Evolutionary conservation across 2,888 invertebrate genomes (phyloP).

Genomic region (Perizoma flavofasciatum): DNA sequence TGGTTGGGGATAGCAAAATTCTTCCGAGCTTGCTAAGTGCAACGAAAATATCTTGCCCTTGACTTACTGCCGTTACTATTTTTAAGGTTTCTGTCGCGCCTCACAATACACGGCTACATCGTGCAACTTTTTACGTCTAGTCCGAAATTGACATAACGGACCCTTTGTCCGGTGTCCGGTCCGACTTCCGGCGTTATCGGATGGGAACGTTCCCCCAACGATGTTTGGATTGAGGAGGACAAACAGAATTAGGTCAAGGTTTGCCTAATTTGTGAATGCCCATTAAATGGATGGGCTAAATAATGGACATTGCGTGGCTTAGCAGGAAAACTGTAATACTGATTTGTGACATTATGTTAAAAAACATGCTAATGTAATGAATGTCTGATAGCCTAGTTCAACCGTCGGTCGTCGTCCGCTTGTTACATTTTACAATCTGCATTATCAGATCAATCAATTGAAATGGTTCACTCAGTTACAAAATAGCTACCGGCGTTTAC

Average conservation of each 20-base stretch:
- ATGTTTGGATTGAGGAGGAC: slow-evolving; percentile 60
- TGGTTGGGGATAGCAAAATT: slow-evolving; percentile 10
- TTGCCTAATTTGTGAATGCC: slow-evolving; percentile 59
- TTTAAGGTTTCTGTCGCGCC: slow-evolving; percentile 52
- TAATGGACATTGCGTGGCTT: slow-evolving; percentile 49
- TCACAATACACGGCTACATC: slow-evolving; percentile 44
- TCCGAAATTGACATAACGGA: slow-evolving; percentile 68
- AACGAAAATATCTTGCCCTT: slow-evolving; percentile 41
- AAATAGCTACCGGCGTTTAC: no score
- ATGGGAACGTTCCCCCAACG: slow-evolving; percentile 62
- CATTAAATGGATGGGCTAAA: slow-evolving; percentile 52
- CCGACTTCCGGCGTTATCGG: slow-evolving; percentile 70
- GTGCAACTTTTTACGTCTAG: slow-evolving; percentile 46
- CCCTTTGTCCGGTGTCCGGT: slow-evolving; percentile 73
- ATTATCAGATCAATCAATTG: neutral
- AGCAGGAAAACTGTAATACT: slow-evolving; percentile 21
- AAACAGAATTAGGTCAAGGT: slow-evolving; percentile 75
- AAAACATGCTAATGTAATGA: slow-evolving; percentile 25
- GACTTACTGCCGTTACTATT: slow-evolving; percentile 48
- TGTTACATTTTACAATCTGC: slow-evolving; percentile 5
- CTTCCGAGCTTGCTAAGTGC: slow-evolving; percentile 3
- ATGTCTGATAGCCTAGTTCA: slow-evolving; percentile 28
- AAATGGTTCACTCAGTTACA: no score
- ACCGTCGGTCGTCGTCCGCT: slow-evolving; percentile 12
- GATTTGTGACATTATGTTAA: slow-evolving; percentile 23